Percentiles rank a stretch among this genome's conserved stretches.
phyloP scores from a whole-genome alignment of 1,140 invertebrate species.

The Apis cerana region DNA sequence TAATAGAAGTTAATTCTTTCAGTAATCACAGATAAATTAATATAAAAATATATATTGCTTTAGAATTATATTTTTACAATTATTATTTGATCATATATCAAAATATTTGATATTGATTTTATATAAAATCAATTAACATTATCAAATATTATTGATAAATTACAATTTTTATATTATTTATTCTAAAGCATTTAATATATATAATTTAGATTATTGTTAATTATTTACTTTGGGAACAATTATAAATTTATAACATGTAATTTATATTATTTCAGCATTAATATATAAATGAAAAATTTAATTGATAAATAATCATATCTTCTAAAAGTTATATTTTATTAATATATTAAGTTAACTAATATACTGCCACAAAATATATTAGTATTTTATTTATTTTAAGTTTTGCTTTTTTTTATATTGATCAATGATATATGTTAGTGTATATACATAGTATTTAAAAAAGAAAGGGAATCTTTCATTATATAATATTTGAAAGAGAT shows the following conservation, averaged over 20 bases:
- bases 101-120: slow-evolving; percentile 2
- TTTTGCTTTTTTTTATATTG: slow-evolving; percentile 30
- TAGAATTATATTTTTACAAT: neutral
- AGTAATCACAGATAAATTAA: neutral
- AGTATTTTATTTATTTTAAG: slow-evolving; percentile 50
- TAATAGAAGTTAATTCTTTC: neutral
- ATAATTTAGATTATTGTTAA: slow-evolving; percentile 22
- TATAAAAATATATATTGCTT: slow-evolving; percentile 4
- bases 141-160: neutral
- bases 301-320: slow-evolving; percentile 32
- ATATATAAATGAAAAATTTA: slow-evolving; percentile 17
- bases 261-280: slow-evolving; percentile 6
- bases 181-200: slow-evolving; percentile 3
- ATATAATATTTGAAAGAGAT: slow-evolving; percentile 8
- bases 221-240: slow-evolving; percentile 29
- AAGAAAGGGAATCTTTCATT: slow-evolving; percentile 26
- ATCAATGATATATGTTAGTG: slow-evolving; percentile 50
- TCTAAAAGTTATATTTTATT: slow-evolving; percentile 30
- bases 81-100: slow-evolving; percentile 1
- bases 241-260: slow-evolving; percentile 16
- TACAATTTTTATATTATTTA: slow-evolving; percentile 11
- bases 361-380: slow-evolving; percentile 55
- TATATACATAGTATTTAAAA: slow-evolving; percentile 63
- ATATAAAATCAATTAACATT: neutral
- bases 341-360: slow-evolving; percentile 51